A percentile compares a stretch with the other conserved stretches of the same genome.
phyloP scores from a whole-genome alignment of 2,797 vertebrate genomes.

The Acrossocheilus wenchowensis region DNA sequence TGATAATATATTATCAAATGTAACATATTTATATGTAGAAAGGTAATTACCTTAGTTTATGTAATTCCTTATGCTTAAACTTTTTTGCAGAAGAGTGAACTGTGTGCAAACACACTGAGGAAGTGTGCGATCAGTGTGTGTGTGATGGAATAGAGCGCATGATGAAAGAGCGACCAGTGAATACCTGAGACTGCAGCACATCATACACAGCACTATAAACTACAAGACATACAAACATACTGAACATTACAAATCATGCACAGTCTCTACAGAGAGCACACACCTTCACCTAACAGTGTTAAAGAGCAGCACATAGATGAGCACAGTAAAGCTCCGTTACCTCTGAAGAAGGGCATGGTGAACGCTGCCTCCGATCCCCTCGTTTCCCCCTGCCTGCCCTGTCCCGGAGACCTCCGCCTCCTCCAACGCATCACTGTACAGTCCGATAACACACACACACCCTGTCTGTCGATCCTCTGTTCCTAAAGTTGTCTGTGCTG shows the following conservation, averaged over 20 bases:
- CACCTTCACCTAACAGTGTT: constrained; percentile 1
- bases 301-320: constrained; percentile 23
- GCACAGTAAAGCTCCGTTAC: constrained; percentile 49
- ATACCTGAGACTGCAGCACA: constrained; percentile 26
- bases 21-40: background rate
- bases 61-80: background rate
- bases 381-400: constrained; percentile 58
- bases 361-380: constrained; percentile 52
- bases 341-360: constrained; percentile 63
- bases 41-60: background rate
- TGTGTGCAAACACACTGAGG: background rate
- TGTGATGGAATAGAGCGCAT: constrained; percentile 5
- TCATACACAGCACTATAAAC: constrained; percentile 7
- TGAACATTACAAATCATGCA: background rate
- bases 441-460: constrained; percentile 33
- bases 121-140: constrained; percentile 1
- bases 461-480: background rate
- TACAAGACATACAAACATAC: constrained; percentile 8
- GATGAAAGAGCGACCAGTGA: constrained; percentile 4
- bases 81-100: background rate
- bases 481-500: constrained; percentile 28
- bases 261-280: background rate
- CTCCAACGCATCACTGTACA: constrained; percentile 62
- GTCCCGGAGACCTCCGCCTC: constrained; percentile 63
- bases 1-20: background rate